Conservation (phyloP, 2,888 invertebrate species). For the Macropis europaea region DNA sequence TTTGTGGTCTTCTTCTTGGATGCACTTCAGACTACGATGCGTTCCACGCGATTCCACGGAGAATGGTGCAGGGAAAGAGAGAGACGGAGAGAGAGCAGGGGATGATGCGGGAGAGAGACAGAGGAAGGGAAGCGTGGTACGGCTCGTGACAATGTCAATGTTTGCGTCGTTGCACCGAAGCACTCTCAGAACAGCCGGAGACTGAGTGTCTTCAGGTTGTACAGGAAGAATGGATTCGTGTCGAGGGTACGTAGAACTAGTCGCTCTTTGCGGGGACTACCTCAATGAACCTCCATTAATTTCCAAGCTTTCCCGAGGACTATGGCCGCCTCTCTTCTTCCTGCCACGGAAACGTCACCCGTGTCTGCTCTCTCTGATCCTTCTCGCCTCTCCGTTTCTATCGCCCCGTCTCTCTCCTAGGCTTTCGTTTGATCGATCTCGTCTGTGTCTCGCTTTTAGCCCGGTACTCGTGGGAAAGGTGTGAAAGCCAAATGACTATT, state of each 20-base stretch:
- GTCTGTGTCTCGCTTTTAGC: too few species aligned
- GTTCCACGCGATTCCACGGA: constrained; percentile 37
- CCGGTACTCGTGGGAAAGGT: too few species aligned
- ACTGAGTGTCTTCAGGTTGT: constrained; percentile 61
- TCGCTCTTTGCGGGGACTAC: constrained; percentile 61
- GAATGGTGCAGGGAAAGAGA: background rate
- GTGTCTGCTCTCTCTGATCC: constrained; percentile 6
- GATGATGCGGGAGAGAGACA: constrained; percentile 40
- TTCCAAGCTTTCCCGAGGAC: constrained; percentile 48
- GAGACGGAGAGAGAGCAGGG: constrained; percentile 18
- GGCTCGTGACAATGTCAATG: constrained; percentile 73
- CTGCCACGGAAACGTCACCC: constrained; percentile 29
- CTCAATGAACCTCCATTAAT: constrained; percentile 65
- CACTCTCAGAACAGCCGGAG: constrained; percentile 57
- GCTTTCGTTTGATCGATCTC: too few species aligned
- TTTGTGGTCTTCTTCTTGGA: constrained; percentile 51
- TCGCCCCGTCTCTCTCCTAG: background rate
- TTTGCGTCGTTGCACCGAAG: constrained; percentile 69
- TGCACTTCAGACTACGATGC: constrained; percentile 39
- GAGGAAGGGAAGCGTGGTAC: constrained; percentile 40
- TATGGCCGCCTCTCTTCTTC: constrained; percentile 11
- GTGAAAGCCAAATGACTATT: too few species aligned
- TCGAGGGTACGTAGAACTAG: constrained; percentile 59
- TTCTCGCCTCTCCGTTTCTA: background rate
- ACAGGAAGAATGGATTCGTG: constrained; percentile 59